Conservation (phyloP, 2,113 vertebrate genomes). For the Hypocryptadius cinnamomeus region DNA sequence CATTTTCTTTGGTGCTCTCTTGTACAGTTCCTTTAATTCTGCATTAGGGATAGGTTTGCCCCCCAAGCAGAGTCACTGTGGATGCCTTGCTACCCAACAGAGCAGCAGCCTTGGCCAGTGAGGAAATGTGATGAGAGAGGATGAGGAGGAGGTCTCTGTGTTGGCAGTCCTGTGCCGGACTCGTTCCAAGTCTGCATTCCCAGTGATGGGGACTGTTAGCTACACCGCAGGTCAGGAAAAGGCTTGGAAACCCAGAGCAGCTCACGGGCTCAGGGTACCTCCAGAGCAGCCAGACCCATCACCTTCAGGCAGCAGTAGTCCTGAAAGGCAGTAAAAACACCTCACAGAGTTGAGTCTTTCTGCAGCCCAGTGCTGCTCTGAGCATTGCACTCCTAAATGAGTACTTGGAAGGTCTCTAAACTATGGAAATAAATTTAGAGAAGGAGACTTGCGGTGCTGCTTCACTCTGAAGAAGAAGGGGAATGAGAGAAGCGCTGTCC, state of each 20-base stretch:
- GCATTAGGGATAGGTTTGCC: background rate
- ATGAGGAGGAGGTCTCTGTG: background rate
- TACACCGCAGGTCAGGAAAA: background rate
- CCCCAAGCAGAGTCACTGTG: background rate
- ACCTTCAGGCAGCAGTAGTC: background rate
- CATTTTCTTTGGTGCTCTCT: background rate
- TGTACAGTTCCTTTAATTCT: background rate
- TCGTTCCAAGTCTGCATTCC: background rate
- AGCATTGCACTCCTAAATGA: background rate
- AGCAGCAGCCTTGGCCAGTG: background rate
- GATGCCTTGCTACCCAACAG: background rate
- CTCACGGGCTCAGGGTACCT: background rate
- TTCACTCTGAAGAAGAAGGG: background rate
- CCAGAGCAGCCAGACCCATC: background rate
- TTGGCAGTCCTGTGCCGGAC: background rate
- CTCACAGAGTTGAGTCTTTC: background rate
- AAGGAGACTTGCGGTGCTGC: background rate
- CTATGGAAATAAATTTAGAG: background rate
- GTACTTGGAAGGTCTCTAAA: background rate
- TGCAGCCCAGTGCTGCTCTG: background rate
- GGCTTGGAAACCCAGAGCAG: background rate
- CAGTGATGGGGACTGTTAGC: background rate
- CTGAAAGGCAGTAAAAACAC: background rate
- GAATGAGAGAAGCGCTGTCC: background rate
- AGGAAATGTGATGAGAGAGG: background rate